A percentile compares a stretch with the other conserved stretches of the same genome.
Conservation (phyloP, 2,888 invertebrate genomes). For the Diplolepis rosae region DNA sequence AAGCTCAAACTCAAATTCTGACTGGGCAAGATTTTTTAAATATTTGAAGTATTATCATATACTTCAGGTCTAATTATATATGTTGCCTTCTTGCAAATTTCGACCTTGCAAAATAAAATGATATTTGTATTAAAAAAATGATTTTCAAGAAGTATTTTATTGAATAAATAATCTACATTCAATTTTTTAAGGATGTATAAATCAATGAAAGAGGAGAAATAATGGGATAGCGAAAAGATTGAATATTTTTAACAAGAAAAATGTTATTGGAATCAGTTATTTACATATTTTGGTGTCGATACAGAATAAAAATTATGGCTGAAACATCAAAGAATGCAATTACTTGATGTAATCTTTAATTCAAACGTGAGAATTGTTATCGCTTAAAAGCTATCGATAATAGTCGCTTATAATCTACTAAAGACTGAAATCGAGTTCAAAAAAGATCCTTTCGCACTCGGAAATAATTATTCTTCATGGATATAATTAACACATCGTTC, state of each 20-base stretch:
- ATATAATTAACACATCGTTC: too few relatives aligned
- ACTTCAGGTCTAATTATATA: too few relatives aligned
- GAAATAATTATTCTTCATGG: not conserved
- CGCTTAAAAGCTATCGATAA: conserved; percentile 8
- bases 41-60: too few relatives aligned
- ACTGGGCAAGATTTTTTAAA: too few relatives aligned
- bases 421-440: not conserved
- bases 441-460: not conserved
- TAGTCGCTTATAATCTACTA: not conserved
- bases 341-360: not conserved
- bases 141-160: too few relatives aligned
- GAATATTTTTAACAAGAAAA: conserved; percentile 14
- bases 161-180: not conserved
- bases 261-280: conserved; percentile 15
- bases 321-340: conserved; percentile 16
- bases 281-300: not conserved
- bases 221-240: not conserved
- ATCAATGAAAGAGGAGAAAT: not conserved
- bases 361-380: not conserved
- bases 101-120: too few relatives aligned
- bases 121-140: too few relatives aligned
- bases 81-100: too few relatives aligned
- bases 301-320: not conserved
- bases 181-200: too few relatives aligned
- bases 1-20: too few relatives aligned